Conservation (phyloP, 2,888 invertebrate genomes). For the Drosophila histrio region DNA sequence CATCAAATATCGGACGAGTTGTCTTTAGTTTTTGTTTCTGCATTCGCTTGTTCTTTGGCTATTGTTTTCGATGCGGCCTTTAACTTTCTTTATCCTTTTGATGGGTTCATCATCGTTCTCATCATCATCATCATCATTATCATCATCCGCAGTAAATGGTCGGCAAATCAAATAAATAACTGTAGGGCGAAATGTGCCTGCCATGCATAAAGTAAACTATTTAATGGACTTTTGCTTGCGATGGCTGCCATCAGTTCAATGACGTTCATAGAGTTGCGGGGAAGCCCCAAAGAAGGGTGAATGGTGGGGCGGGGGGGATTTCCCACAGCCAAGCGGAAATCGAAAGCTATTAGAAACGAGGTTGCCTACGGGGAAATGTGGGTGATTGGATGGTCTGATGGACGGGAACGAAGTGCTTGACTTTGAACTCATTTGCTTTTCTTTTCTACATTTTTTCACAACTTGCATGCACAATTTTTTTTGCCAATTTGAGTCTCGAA, state of each 20-base stretch:
- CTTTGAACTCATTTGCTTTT: conserved; percentile 59
- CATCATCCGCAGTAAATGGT: conserved; percentile 51
- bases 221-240: conserved; percentile 71
- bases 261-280: conserved; percentile 4
- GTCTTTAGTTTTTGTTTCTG: conserved; percentile 16
- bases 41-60: conserved; percentile 13
- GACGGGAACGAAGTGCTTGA: conserved; percentile 20
- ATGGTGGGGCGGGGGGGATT: not conserved
- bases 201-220: conserved; percentile 80
- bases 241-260: conserved; percentile 57
- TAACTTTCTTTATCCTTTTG: conserved; percentile 63
- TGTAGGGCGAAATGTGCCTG: conserved; percentile 72
- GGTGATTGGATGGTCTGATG: conserved; percentile 25
- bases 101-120: conserved; percentile 69
- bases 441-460: conserved; percentile 20
- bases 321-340: conserved; percentile 59
- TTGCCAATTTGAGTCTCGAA: conserved; percentile 57
- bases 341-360: conserved; percentile 73
- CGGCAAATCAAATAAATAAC: conserved; percentile 74
- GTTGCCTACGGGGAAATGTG: conserved; percentile 47
- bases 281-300: not conserved
- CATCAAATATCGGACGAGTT: conserved; percentile 27
- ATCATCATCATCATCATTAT: conserved; percentile 37
- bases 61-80: conserved; percentile 50
- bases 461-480: conserved; percentile 52